These are phyloP conservation scores for Achroia grisella DNA, from an alignment of 1,140 invertebrate genomes.

Conservation along the genomic window DNA sequence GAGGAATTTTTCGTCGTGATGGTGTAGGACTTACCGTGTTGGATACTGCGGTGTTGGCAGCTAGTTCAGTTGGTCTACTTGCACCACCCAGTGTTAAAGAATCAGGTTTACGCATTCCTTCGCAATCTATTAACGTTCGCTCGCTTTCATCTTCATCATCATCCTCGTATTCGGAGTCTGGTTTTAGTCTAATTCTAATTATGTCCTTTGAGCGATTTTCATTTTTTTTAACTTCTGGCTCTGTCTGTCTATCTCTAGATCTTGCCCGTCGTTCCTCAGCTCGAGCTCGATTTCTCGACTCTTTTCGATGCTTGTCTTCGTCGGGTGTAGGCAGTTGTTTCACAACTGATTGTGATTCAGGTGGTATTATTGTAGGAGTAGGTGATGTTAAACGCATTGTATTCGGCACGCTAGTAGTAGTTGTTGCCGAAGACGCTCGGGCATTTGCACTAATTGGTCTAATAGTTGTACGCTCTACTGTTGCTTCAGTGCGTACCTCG, in stretches of 20 bases:
- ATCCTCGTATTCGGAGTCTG: conserved; percentile 77
- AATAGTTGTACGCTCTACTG: conserved; percentile 35
- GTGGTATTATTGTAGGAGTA: conserved; percentile 1
- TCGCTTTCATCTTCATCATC: conserved; percentile 36
- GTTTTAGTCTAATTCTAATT: conserved; percentile 79
- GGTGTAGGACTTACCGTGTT: conserved; percentile 16
- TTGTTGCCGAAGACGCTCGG: conserved; percentile 9
- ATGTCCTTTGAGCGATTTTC: conserved; percentile 61
- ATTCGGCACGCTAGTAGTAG: conserved; percentile 5
- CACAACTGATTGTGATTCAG: conserved; percentile 1
- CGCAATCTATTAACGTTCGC: conserved; percentile 23
- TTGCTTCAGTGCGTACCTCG: conserved; percentile 53
- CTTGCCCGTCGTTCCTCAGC: conserved; percentile 42
- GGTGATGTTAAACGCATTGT: conserved; percentile 3
- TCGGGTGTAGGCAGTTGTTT: conserved; percentile 14
- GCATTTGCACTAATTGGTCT: conserved; percentile 13
- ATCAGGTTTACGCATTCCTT: conserved; percentile 55
- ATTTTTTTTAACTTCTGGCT: conserved; percentile 41
- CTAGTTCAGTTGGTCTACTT: conserved; percentile 8
- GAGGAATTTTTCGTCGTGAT: conserved; percentile 11
- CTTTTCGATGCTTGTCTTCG: conserved; percentile 48
- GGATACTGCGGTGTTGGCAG: neutral
- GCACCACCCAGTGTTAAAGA: conserved; percentile 57
- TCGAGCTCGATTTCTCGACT: conserved; percentile 42
- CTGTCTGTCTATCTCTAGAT: conserved; percentile 31